A percentile compares a stretch with the other conserved stretches of the same genome.
phyloP scores from a whole-genome alignment of 2,888 invertebrate species.

The Chelonus formosanus region DNA sequence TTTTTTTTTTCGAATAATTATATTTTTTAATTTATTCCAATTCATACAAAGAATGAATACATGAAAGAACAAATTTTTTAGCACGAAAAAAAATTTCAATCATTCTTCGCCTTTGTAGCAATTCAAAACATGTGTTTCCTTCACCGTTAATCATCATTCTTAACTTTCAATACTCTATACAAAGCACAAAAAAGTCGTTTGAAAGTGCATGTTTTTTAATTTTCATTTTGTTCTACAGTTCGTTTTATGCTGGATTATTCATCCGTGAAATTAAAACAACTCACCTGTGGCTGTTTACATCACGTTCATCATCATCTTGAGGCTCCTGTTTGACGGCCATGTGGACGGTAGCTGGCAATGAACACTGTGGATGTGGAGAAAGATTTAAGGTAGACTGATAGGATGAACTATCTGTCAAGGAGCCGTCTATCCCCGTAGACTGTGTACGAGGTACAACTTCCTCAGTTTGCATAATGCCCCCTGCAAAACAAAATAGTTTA shows the following conservation, averaged over 20 bases:
- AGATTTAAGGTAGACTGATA: conserved; percentile 54
- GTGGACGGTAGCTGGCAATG: conserved; percentile 53
- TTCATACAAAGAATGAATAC: too few relatives aligned
- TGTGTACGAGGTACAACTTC: conserved; percentile 62
- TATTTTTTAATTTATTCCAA: too few relatives aligned
- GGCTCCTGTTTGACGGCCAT: conserved; percentile 65
- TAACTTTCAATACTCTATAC: too few relatives aligned
- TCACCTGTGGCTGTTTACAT: conserved; percentile 53
- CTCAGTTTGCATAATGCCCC: conserved; percentile 66
- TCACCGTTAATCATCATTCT: too few relatives aligned
- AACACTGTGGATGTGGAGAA: conserved; percentile 51
- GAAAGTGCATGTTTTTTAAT: background rate
- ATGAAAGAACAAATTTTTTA: too few relatives aligned
- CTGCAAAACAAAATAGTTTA: conserved; percentile 43
- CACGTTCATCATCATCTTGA: conserved; percentile 60
- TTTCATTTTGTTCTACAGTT: background rate
- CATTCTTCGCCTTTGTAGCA: too few relatives aligned
- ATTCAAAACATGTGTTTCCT: too few relatives aligned
- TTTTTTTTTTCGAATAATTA: too few relatives aligned
- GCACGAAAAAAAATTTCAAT: too few relatives aligned
- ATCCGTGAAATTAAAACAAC: conserved; percentile 9
- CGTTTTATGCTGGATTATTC: background rate
- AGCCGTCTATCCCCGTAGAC: conserved; percentile 59
- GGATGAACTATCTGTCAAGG: conserved; percentile 50
- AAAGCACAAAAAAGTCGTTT: too few relatives aligned